phyloP scores from a whole-genome alignment of 2,113 vertebrate species.

The Campylomormyrus tamandua region DNA sequence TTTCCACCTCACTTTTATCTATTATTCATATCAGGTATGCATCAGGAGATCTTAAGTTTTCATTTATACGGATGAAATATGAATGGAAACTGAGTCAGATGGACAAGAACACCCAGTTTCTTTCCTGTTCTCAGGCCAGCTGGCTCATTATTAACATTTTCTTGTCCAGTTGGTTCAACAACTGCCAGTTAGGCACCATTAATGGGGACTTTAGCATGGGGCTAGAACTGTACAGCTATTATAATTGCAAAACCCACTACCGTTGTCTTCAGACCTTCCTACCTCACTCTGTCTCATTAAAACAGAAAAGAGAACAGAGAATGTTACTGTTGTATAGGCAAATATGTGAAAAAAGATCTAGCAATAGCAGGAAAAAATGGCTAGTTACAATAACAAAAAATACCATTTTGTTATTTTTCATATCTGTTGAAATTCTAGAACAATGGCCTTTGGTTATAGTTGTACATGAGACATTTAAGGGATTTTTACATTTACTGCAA shows the following conservation, averaged over 20 bases:
- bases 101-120: not conserved
- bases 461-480: not conserved
- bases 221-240: not conserved
- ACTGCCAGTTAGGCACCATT: not conserved
- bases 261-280: not conserved
- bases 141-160: not conserved
- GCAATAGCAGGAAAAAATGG: not conserved
- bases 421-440: not conserved
- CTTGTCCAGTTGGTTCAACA: not conserved
- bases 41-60: constrained; percentile 8
- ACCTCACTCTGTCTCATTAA: not conserved
- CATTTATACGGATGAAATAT: not conserved
- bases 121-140: not conserved
- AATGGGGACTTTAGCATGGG: not conserved
- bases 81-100: not conserved
- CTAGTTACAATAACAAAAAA: not conserved
- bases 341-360: not conserved
- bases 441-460: not conserved
- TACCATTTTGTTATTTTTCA: not conserved
- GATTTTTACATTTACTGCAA: constrained; percentile 38
- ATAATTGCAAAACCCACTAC: not conserved
- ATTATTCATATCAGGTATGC: constrained; percentile 1
- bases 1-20: not conserved
- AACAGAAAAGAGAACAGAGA: not conserved
- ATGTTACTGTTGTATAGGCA: not conserved